Base-by-base conservation (phyloP, 2,797 vertebrate species). In the Neopelma chrysocephalum region DNA sequence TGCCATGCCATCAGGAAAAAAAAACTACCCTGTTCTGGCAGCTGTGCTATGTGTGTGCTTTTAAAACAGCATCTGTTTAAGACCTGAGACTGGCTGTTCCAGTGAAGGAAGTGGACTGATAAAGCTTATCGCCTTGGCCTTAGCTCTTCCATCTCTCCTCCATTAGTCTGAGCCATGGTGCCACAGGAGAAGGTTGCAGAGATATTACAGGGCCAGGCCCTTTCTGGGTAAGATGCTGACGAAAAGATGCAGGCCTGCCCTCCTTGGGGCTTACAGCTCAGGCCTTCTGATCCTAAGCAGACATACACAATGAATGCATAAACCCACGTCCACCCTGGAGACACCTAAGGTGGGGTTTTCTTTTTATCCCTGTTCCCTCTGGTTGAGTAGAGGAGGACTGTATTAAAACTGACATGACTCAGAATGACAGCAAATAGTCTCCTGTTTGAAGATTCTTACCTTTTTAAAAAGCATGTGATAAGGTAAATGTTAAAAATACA, bases 271-370 rank as follows among this genome's bases (percentile, higher is more conserved):
- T 81, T 34, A 1, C 1, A 3, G 38, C 38, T 54, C 7, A 2
- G 32, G 31, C 14, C 2, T 83, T 12, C 11, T 6, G 3, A 0
- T 25, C 14, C 48, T 40, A 0, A 11, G 6, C 19, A 8, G 15
- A 3, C 22, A 3, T 1, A 3, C 5, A 10, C 5, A 2, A 2
- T 19, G 16, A 10, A 6, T 26, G 31, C 6, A 3, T 18, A 18
- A 43, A 47, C 7, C 6, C 16, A 18, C 43, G 27, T 9, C 17
- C 16, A 32, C 25, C 32, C 0, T 1, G 20, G 12, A 68, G 50
- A 75, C 90, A 32, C 15, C 12, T 10, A 8, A n/a, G 2, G 20
- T 11, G 56, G 56, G 10, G 7, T 12, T 43, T 71, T 38, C 7
- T 56, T 66, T 64, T 22, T 20, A 38, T 60, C 12, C 22, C 2